Conservation (phyloP, 2,888 invertebrate genomes). For the Tribolium freemani region DNA sequence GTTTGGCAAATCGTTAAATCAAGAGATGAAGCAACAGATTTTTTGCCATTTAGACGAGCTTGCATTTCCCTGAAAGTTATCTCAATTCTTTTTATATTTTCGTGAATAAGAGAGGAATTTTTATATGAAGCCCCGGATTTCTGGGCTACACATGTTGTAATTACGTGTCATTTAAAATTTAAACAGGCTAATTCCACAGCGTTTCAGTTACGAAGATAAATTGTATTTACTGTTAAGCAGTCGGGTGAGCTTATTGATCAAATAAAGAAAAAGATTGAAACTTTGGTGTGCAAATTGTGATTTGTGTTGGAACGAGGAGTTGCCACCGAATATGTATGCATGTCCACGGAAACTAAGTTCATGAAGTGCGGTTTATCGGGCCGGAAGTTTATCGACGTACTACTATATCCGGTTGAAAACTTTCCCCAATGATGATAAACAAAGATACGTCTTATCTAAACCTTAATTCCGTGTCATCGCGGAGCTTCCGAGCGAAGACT, state of each 20-base stretch:
- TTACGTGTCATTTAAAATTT: neutral
- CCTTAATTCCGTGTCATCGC: slow-evolving; percentile 28
- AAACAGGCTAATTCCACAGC: neutral
- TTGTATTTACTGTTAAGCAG: neutral
- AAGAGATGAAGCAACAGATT: no score
- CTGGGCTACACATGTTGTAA: neutral
- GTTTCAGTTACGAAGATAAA: neutral
- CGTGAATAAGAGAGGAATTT: no score
- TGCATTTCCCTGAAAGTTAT: no score
- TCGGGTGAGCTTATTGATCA: neutral
- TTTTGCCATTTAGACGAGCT: no score
- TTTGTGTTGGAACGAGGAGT: neutral
- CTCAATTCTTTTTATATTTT: no score
- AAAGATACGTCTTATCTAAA: slow-evolving; percentile 25
- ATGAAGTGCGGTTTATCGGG: slow-evolving; percentile 22
- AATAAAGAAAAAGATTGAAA: no score
- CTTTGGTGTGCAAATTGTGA: neutral
- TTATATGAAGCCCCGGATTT: neutral
- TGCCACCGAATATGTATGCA: neutral
- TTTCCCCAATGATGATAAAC: slow-evolving; percentile 29
- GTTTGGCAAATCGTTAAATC: no score
- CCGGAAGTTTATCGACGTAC: slow-evolving; percentile 20
- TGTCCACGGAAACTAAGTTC: slow-evolving; percentile 21
- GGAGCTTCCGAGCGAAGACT: neutral
- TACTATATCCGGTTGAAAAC: slow-evolving; percentile 23